Conservation (phyloP, 2,113 vertebrate species). For the Ardeotis arabs region DNA sequence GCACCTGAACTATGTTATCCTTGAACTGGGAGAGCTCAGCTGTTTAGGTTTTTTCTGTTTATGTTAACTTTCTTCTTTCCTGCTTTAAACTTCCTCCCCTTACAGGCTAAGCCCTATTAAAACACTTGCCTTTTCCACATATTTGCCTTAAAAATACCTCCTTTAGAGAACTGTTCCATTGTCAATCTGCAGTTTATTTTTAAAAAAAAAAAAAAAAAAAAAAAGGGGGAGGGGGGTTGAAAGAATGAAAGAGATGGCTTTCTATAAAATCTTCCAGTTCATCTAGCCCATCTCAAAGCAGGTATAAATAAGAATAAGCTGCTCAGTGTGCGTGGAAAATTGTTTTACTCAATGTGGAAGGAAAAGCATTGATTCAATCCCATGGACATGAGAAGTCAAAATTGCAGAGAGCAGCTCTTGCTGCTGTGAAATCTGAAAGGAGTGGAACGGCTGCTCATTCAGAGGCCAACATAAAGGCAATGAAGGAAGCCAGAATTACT, state of each 20-base stretch:
- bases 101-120: background rate
- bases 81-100: background rate
- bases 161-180: background rate
- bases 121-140: background rate
- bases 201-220: background rate
- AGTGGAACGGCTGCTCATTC: background rate
- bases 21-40: background rate
- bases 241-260: background rate
- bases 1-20: background rate
- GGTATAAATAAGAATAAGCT: slow-evolving; percentile 26
- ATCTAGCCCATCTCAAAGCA: slow-evolving; percentile 38
- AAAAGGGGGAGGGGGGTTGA: fast-evolving
- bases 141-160: background rate
- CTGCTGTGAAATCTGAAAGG: slow-evolving; percentile 45
- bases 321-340: slow-evolving; percentile 30
- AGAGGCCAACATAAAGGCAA: slow-evolving; percentile 48
- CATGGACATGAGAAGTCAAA: background rate
- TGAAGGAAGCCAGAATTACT: slow-evolving; percentile 52
- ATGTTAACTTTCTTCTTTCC: background rate
- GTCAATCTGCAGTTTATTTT: background rate
- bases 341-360: slow-evolving; percentile 48
- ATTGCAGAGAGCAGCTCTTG: slow-evolving; percentile 15
- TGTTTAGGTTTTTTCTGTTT: background rate
- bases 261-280: slow-evolving; percentile 22
- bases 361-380: slow-evolving; percentile 24